A percentile compares a stretch with the other conserved stretches of the same genome.
These are phyloP conservation scores for Euthynnus affinis DNA, from an alignment of 2,797 vertebrate genomes.

Conservation along the genomic window DNA sequence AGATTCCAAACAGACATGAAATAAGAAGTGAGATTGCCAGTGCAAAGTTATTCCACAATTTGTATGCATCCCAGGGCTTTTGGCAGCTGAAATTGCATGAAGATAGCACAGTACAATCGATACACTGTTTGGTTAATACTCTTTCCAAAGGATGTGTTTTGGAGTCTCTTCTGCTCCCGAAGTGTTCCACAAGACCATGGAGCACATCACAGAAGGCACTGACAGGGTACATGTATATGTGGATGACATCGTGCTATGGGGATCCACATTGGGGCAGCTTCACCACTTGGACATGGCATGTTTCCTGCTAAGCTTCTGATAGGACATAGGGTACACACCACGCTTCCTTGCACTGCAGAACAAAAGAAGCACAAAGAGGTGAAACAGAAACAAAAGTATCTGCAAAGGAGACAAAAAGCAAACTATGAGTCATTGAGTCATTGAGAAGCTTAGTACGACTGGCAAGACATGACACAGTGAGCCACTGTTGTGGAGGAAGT, in stretches of 20 bases:
- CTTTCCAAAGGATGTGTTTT: constrained; percentile 22
- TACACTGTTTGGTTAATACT: constrained; percentile 24
- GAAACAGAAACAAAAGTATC: too few species aligned
- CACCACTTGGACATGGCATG: too few species aligned
- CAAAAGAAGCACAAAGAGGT: not conserved
- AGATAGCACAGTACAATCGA: constrained; percentile 39
- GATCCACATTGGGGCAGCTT: not conserved
- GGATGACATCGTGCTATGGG: constrained; percentile 3
- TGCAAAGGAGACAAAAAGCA: constrained; percentile 20
- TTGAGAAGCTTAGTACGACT: constrained; percentile 3
- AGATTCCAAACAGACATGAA: constrained; percentile 23
- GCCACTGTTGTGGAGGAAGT: constrained; percentile 35
- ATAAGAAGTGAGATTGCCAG: constrained; percentile 21
- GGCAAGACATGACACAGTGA: constrained; percentile 21
- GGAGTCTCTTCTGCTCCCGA: constrained; percentile 20
- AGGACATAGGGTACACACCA: too few species aligned
- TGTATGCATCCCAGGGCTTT: constrained; percentile 18
- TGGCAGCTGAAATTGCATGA: constrained; percentile 40
- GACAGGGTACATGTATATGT: not conserved
- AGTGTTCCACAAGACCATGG: constrained; percentile 14
- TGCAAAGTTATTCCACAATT: constrained; percentile 11
- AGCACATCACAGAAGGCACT: constrained; percentile 17
- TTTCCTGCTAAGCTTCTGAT: too few species aligned
- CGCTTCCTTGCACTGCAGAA: not conserved
- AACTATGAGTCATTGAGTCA: constrained; percentile 37